Evolutionary conservation across 2,888 invertebrate species (phyloP), one percentile per base, ranked within the genome.

Genomic region (Diploptera punctata): DNA sequence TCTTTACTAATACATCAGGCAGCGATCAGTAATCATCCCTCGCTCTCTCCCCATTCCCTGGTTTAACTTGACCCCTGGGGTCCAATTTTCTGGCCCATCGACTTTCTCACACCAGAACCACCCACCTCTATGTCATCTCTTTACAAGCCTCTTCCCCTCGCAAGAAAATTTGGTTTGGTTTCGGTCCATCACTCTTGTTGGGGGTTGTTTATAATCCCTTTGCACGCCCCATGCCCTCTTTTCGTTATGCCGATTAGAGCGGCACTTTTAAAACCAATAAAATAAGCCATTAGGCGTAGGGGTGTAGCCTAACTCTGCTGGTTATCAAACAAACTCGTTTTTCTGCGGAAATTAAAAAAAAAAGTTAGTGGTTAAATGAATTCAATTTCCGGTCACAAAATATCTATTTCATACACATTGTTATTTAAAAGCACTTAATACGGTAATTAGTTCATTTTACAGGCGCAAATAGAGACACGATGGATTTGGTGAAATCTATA

Each of bases 161-260:
- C 7, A n/a, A 5, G 47, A 21, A 67, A 67, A 67, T 49, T 44
- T 44, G 69, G 44, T 57, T 67, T 69, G 60, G 69, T 69, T 61
- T 60, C 69, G 69, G 69, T 69, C 60, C 44, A 61, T 13, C 54
- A 69, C 60, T 57, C 44, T 19, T 44, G 60, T 21, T 29, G 2
- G 38, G 29, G 60, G 69, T 57, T 29, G 57, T 57, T n/a, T 57
- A 19, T 57, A 57, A 1, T 57, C 29, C n/a, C 29, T 21, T 16
- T 1, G 57, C 57, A 57, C n/a, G n/a, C 57, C 57, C 13, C 57
- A 21, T 21, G 21, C 24, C 24, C 52, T 7, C 5, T 52, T 33
- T 16, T n/a, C 16, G 57, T 57, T 29, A 57, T 31, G n/a, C 24
- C 29, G 29, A 57, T 57, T 57, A 57, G 57, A 16, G 57, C 57